These are phyloP conservation scores for Ophraella communa DNA, from an alignment of 2,888 invertebrate species.

Conservation along the genomic window DNA sequence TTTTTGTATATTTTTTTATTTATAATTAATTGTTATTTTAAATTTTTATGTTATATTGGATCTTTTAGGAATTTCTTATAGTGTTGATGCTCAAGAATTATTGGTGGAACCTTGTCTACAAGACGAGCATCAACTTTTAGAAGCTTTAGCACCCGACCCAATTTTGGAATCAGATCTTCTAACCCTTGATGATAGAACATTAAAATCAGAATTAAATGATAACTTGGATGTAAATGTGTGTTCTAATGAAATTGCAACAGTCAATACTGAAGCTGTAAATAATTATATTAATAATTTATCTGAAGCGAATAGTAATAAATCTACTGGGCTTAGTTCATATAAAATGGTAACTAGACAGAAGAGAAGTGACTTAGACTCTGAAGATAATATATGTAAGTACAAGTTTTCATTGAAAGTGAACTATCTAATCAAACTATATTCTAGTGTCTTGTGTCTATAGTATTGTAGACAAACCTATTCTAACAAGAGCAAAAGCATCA, in stretches of 20 bases:
- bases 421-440: conserved; percentile 2
- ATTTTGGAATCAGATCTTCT: conserved; percentile 53
- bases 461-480: conserved; percentile 70
- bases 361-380: conserved; percentile 41
- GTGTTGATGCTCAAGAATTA: conserved; percentile 51
- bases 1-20: conserved; percentile 1
- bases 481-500: conserved; percentile 79
- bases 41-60: too few species aligned
- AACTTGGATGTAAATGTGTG: conserved; percentile 46
- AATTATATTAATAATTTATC: conserved; percentile 44
- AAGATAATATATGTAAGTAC: conserved; percentile 52
- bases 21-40: too few species aligned
- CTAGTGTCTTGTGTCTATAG: conserved; percentile 56
- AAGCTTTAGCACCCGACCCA: conserved; percentile 51
- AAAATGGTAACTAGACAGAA: conserved; percentile 41
- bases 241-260: conserved; percentile 38
- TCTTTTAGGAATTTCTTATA: conserved; percentile 48
- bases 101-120: conserved; percentile 55
- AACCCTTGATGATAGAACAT: conserved; percentile 52
- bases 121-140: conserved; percentile 54
- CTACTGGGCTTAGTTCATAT: conserved; percentile 25
- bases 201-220: conserved; percentile 54
- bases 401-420: too few species aligned
- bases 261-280: conserved; percentile 41
- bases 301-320: conserved; percentile 31